Evolutionary conservation across 1,140 invertebrate species (phyloP).

Genomic region (Trypoxylus dichotomus): DNA sequence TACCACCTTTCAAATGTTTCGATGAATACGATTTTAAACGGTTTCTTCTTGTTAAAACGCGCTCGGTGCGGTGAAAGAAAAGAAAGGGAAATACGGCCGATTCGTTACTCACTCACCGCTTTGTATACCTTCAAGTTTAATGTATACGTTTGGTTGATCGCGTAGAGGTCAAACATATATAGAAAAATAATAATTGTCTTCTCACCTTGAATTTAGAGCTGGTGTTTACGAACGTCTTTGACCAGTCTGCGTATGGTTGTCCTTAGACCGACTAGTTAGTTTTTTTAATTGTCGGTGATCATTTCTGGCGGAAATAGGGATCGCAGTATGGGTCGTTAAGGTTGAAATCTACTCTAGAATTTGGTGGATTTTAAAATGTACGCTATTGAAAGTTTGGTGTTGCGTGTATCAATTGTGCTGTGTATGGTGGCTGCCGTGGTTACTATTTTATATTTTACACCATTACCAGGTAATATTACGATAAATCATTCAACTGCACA

Average conservation of each 20-base stretch:
- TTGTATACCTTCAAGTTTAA: not conserved
- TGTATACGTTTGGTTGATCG: not conserved
- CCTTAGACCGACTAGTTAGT: not conserved
- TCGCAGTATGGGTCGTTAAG: not conserved
- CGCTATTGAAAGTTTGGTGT: constrained; percentile 35
- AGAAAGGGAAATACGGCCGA: not conserved
- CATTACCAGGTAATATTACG: constrained; percentile 62
- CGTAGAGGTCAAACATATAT: not conserved
- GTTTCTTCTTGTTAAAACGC: not conserved
- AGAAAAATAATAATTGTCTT: not conserved
- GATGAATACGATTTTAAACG: not conserved
- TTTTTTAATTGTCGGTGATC: not conserved
- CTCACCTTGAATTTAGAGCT: constrained; percentile 1
- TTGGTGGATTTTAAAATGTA: constrained; percentile 37
- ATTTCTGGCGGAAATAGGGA: not conserved
- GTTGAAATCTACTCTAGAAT: not conserved
- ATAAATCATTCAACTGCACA: too few species aligned
- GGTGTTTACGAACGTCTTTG: not conserved
- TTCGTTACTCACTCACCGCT: not conserved
- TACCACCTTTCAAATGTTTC: not conserved
- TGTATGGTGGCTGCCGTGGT: constrained; percentile 62
- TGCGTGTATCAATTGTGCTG: constrained; percentile 47
- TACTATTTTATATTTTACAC: constrained; percentile 68
- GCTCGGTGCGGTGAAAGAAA: not conserved
- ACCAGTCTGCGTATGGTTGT: not conserved